Percentiles rank a stretch among this genome's conserved stretches.
phyloP scores from a whole-genome alignment of 2,888 invertebrate genomes.

The Tribolium freemani region DNA sequence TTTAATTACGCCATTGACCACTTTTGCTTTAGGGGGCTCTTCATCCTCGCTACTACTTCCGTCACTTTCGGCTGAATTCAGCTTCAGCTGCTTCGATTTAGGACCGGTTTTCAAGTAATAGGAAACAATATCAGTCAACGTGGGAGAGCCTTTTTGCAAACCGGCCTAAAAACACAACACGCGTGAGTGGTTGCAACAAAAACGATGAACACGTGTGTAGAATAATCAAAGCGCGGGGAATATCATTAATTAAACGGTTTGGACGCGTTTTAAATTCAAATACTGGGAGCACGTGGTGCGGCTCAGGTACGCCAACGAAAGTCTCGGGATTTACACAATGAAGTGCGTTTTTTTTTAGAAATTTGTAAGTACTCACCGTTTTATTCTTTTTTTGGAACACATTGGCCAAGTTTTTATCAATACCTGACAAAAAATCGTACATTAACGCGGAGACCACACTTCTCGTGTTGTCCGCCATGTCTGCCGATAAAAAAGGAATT shows the following conservation, averaged over 20 bases:
- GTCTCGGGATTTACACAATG: not conserved
- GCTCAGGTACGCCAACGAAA: not conserved
- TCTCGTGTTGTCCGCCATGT: constrained; percentile 67
- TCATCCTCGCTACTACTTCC: constrained; percentile 55
- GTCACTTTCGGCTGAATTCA: constrained; percentile 49
- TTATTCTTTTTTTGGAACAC: constrained; percentile 80
- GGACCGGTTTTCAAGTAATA: constrained; percentile 71
- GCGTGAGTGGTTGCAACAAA: too few species aligned
- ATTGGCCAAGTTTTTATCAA: constrained; percentile 77
- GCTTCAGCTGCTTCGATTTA: constrained; percentile 66
- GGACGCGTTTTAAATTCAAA: not conserved
- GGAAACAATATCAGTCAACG: constrained; percentile 74
- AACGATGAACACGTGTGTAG: too few species aligned
- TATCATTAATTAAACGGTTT: not conserved
- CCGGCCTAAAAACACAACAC: constrained; percentile 70
- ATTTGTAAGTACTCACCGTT: constrained; percentile 74
- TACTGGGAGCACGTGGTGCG: constrained; percentile 30
- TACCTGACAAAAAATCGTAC: constrained; percentile 75
- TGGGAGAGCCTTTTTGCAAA: constrained; percentile 76
- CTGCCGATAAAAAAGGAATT: constrained; percentile 33
- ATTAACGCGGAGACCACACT: constrained; percentile 72
- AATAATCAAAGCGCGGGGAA: not conserved
- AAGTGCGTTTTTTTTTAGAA: not conserved
- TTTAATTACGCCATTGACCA: constrained; percentile 44
- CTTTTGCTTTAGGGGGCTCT: constrained; percentile 49